Conservation (phyloP, 1,140 invertebrate genomes). For the Nixonia krombeini region DNA sequence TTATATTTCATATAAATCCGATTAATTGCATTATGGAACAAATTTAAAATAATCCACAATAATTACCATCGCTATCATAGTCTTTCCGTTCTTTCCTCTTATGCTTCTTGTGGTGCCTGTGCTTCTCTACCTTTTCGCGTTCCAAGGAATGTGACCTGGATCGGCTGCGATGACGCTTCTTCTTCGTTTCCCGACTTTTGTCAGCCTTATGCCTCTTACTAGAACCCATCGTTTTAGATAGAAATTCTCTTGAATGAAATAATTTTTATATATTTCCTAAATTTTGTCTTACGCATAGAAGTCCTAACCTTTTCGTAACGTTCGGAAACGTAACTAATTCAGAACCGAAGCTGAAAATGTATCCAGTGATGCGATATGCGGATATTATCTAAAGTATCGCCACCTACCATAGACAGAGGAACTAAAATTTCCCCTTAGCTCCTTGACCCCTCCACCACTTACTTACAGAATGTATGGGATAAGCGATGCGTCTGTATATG, state of each 20-base stretch:
- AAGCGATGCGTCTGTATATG: too few species aligned
- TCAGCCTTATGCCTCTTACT: slow-evolving; percentile 73
- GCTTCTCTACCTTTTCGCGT: slow-evolving; percentile 69
- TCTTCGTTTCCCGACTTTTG: slow-evolving; percentile 70
- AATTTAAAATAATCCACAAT: too few species aligned
- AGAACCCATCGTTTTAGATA: slow-evolving; percentile 70
- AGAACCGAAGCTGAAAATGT: too few species aligned
- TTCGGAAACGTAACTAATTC: too few species aligned
- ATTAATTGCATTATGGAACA: too few species aligned
- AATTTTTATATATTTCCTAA: slow-evolving; percentile 9
- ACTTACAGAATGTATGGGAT: too few species aligned
- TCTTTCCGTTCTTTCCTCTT: slow-evolving; percentile 75
- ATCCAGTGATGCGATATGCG: too few species aligned
- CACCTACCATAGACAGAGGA: too few species aligned
- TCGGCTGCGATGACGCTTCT: slow-evolving; percentile 72
- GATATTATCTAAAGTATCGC: too few species aligned
- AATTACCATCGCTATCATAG: slow-evolving; percentile 74
- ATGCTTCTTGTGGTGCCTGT: slow-evolving; percentile 76
- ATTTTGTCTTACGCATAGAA: slow-evolving; percentile 13
- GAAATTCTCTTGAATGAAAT: slow-evolving; percentile 15
- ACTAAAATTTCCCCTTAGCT: too few species aligned
- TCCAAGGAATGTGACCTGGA: slow-evolving; percentile 69
- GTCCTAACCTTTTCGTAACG: not conserved
- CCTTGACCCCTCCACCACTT: too few species aligned
- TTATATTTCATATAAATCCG: too few species aligned